Evolutionary conservation across 2,797 vertebrate species (phyloP).

Genomic region (Sebastolobus altivelis): DNA sequence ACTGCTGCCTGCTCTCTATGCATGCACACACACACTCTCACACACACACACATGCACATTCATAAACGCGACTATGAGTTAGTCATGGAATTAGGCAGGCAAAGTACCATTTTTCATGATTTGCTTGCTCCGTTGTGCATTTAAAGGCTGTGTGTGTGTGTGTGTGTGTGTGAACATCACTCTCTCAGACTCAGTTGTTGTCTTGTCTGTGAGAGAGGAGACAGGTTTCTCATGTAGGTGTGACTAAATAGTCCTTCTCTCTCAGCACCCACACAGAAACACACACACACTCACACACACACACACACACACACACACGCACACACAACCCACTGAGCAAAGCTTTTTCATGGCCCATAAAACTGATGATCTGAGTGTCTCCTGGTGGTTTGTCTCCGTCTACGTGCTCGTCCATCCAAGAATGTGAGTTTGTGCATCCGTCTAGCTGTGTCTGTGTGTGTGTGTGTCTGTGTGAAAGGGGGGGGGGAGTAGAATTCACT

Average conservation of each 20-base stretch:
- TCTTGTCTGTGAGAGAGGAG: constrained; percentile 64
- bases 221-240: constrained; percentile 70
- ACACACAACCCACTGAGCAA: constrained; percentile 56
- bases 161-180: not conserved
- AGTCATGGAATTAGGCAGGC: constrained; percentile 39
- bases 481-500: constrained; percentile 53
- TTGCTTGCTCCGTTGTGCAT: constrained; percentile 19
- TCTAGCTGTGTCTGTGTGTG: constrained; percentile 9
- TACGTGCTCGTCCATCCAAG: constrained; percentile 26
- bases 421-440: constrained; percentile 34
- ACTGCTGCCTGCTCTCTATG: constrained; percentile 9
- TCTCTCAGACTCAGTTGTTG: constrained; percentile 43
- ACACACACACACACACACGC: constrained; percentile 39
- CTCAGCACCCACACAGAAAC: constrained; percentile 37
- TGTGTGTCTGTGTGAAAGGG: not conserved
- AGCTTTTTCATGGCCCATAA: constrained; percentile 71
- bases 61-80: constrained; percentile 27
- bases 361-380: constrained; percentile 63
- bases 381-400: constrained; percentile 49
- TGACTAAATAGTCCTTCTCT: constrained; percentile 71
- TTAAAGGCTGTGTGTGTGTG: not conserved
- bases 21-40: constrained; percentile 5
- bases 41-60: constrained; percentile 12
- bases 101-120: constrained; percentile 36
- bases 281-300: constrained; percentile 44